A percentile compares a stretch with the other conserved stretches of the same genome.
phyloP scores from a whole-genome alignment of 2,888 invertebrate genomes.

The Trichopoda pennipes region DNA sequence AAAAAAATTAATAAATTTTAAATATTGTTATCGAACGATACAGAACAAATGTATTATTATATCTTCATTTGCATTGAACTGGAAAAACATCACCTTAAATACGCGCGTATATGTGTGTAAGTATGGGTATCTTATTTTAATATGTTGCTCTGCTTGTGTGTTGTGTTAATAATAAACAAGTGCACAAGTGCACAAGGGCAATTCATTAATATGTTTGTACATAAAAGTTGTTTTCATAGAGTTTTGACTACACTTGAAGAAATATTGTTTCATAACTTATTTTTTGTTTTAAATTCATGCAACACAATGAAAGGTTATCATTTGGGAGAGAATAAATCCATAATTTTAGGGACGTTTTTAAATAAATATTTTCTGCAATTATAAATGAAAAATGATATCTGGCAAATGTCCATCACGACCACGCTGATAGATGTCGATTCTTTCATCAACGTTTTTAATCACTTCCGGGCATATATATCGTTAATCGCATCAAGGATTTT shows the following conservation, averaged over 20 bases:
- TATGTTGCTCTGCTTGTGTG: background rate
- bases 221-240: background rate
- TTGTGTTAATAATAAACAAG: slow-evolving; percentile 32
- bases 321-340: too few relatives aligned
- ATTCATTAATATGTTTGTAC: background rate
- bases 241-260: background rate
- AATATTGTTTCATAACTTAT: background rate
- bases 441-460: too few relatives aligned
- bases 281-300: too few relatives aligned
- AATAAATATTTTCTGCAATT: too few relatives aligned
- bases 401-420: too few relatives aligned
- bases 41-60: slow-evolving; percentile 51
- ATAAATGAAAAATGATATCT: too few relatives aligned
- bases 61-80: slow-evolving; percentile 62
- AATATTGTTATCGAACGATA: slow-evolving; percentile 43
- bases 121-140: background rate
- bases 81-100: slow-evolving; percentile 42
- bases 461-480: too few relatives aligned
- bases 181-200: background rate
- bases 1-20: slow-evolving; percentile 33
- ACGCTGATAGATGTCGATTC: too few relatives aligned
- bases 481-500: too few relatives aligned
- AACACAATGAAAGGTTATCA: too few relatives aligned
- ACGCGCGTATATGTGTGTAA: background rate
- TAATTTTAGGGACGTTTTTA: too few relatives aligned